Evolutionary conservation across 1,140 invertebrate genomes (phyloP).

Genomic region (Sinonovacula constricta): DNA sequence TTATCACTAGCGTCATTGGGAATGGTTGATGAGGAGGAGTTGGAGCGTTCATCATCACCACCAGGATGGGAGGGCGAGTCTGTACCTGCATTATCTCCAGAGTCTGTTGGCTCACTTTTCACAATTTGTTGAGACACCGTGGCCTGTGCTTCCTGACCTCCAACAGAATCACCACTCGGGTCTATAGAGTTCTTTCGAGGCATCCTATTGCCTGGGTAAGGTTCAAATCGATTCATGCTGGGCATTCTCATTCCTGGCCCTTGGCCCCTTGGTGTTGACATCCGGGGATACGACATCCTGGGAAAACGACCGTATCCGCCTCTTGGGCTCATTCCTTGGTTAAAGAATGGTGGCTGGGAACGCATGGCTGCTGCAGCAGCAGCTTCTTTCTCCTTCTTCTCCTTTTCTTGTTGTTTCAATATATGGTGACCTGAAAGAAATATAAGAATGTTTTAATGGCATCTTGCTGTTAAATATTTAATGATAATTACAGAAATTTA

Average conservation of each 20-base stretch:
- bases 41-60: slow-evolving; percentile 18
- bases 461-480: no score
- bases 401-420: slow-evolving; percentile 34
- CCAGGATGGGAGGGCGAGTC: no score
- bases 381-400: slow-evolving; percentile 3
- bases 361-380: not conserved
- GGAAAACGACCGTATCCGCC: not conserved
- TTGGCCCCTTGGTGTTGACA: slow-evolving; percentile 3
- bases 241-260: not conserved
- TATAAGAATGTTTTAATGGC: no score
- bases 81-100: no score
- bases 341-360: not conserved
- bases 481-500: no score
- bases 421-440: slow-evolving; percentile 29
- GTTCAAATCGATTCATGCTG: slow-evolving; percentile 8
- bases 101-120: no score
- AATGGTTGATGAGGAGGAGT: slow-evolving; percentile 40
- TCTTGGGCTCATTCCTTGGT: not conserved
- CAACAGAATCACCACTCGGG: no score
- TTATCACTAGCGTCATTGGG: not conserved
- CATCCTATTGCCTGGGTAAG: slow-evolving; percentile 21
- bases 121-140: no score
- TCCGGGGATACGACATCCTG: not conserved
- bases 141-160: no score
- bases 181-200: no score